Evolutionary conservation across 2,888 invertebrate species (phyloP).

Genomic region (Lobophora halterata): DNA sequence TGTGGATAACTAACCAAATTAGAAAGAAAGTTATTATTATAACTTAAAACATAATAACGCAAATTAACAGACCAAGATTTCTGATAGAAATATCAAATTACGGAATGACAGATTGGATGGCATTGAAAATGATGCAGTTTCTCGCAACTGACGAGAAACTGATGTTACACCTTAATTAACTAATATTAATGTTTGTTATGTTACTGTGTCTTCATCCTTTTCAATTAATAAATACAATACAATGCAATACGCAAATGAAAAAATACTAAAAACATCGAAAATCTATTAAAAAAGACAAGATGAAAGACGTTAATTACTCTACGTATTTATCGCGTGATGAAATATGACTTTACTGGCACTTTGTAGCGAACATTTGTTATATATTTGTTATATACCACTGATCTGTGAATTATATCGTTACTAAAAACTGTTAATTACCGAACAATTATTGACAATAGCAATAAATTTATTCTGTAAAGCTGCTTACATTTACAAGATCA

Average conservation of each 20-base stretch:
- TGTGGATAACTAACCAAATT: no score
- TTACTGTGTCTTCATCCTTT: no score
- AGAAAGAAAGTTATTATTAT: no score
- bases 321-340: conserved; percentile 19
- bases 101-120: no score
- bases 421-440: conserved; percentile 19
- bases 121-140: no score
- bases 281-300: conserved; percentile 9
- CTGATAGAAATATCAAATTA: no score
- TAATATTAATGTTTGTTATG: no score
- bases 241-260: conserved; percentile 12
- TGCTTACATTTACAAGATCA: conserved; percentile 1
- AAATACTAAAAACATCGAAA: conserved; percentile 17
- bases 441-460: background rate
- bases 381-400: conserved; percentile 11
- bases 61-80: no score
- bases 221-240: conserved; percentile 7
- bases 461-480: background rate
- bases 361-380: conserved; percentile 19
- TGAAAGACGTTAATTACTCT: no score
- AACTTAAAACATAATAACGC: no score
- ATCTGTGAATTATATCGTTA: conserved; percentile 20
- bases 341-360: background rate
- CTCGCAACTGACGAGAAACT: no score
- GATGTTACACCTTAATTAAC: no score